A percentile compares a stretch with the other conserved stretches of the same genome.
These are phyloP conservation scores for Aptenodytes forsteri DNA, from an alignment of 2,113 vertebrate genomes.

Conservation along the genomic window DNA sequence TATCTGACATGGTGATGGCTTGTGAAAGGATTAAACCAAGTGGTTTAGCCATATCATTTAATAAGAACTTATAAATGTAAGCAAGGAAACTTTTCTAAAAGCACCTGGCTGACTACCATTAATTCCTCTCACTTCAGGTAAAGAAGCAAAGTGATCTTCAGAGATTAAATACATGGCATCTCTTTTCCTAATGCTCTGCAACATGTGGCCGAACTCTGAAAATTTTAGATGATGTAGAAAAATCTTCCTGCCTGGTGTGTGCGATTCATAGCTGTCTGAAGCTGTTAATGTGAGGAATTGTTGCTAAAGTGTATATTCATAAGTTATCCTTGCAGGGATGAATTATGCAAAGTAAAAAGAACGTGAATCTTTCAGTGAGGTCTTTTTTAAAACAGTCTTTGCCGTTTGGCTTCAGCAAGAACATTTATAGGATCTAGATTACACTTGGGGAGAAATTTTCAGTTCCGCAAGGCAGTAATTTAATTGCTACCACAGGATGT, in stretches of 20 bases:
- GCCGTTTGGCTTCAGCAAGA: not conserved
- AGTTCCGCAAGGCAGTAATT: not conserved
- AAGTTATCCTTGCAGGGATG: not conserved
- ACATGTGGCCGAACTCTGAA: not conserved
- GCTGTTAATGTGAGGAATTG: slow-evolving; percentile 15
- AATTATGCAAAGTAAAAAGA: slow-evolving; percentile 7
- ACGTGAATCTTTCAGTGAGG: not conserved
- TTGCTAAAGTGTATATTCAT: not conserved
- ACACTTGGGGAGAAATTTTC: not conserved
- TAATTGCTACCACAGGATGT: not conserved
- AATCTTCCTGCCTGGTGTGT: not conserved
- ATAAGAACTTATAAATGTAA: not conserved
- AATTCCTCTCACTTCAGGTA: not conserved
- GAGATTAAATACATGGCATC: not conserved
- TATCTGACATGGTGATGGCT: not conserved
- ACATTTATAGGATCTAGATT: not conserved
- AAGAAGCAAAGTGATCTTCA: not conserved
- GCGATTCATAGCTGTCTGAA: not conserved
- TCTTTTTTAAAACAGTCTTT: not conserved
- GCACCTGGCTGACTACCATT: not conserved
- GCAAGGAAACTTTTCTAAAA: not conserved
- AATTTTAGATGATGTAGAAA: not conserved
- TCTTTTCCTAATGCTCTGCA: not conserved
- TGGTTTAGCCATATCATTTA: not conserved
- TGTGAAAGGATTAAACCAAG: not conserved